Evolutionary conservation across 92 coral and sea anemone species (phyloP).

Genomic region (Meandrina meandrites): DNA sequence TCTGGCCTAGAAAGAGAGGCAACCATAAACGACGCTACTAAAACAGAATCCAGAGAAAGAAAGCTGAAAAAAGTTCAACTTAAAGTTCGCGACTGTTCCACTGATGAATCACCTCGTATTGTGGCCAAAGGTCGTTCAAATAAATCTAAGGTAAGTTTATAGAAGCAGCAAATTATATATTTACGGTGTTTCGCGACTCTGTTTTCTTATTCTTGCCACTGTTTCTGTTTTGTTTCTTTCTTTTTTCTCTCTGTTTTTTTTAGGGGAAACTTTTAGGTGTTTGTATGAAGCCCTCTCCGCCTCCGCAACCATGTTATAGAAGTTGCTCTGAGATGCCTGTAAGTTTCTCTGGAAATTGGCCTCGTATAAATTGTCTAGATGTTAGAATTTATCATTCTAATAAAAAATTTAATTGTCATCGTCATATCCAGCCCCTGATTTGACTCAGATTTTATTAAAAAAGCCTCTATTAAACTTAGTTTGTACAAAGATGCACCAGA

Average conservation of each 20-base stretch:
- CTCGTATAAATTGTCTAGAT: too few relatives aligned
- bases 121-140: background rate
- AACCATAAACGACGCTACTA: background rate
- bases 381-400: too few relatives aligned
- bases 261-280: constrained; percentile 8
- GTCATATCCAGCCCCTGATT: too few relatives aligned
- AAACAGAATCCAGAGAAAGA: background rate
- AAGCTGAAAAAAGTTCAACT: constrained; percentile 43
- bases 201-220: background rate
- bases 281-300: constrained; percentile 3
- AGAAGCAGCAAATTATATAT: background rate
- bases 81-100: background rate
- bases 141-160: constrained; percentile 4
- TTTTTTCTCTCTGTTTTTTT: background rate
- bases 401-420: too few relatives aligned
- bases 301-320: background rate
- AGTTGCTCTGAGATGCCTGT: constrained; percentile 16
- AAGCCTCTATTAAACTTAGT: too few relatives aligned
- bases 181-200: background rate
- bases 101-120: constrained; percentile 21
- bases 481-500: too few relatives aligned
- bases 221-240: background rate
- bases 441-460: too few relatives aligned
- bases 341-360: background rate
- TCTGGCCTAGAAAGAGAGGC: background rate